Conservation (phyloP, 2,113 vertebrate genomes). For the Chloroceryle aenea region DNA sequence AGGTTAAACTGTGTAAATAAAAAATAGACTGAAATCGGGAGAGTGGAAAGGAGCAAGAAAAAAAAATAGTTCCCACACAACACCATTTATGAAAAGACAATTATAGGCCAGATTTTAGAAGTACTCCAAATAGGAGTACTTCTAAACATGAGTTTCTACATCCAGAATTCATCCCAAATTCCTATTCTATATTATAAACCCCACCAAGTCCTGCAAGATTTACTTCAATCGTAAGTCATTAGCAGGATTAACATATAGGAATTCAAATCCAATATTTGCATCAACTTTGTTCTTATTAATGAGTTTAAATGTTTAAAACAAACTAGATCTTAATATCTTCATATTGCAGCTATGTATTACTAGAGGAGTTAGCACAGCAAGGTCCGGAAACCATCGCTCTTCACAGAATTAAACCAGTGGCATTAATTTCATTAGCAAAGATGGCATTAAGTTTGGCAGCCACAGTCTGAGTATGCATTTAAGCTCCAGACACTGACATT, state of each 20-base stretch:
- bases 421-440: background rate
- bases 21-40: background rate
- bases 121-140: background rate
- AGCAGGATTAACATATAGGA: slow-evolving; percentile 4
- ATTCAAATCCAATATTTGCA: slow-evolving; percentile 36
- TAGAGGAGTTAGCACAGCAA: background rate
- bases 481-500: background rate
- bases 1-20: background rate
- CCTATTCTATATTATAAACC: background rate
- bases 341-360: background rate
- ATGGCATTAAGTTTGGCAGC: background rate
- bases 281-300: background rate
- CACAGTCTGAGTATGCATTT: background rate
- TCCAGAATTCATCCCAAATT: background rate
- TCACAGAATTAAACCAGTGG: background rate
- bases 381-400: background rate
- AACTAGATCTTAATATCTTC: background rate
- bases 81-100: background rate
- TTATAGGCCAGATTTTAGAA: background rate
- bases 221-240: background rate
- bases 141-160: background rate
- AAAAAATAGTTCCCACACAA: background rate
- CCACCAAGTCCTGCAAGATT: background rate
- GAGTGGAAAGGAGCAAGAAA: background rate
- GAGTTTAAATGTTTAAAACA: slow-evolving; percentile 17